These are phyloP conservation scores for Diplolepis rosae DNA, from an alignment of 2,888 invertebrate species.

Conservation along the genomic window DNA sequence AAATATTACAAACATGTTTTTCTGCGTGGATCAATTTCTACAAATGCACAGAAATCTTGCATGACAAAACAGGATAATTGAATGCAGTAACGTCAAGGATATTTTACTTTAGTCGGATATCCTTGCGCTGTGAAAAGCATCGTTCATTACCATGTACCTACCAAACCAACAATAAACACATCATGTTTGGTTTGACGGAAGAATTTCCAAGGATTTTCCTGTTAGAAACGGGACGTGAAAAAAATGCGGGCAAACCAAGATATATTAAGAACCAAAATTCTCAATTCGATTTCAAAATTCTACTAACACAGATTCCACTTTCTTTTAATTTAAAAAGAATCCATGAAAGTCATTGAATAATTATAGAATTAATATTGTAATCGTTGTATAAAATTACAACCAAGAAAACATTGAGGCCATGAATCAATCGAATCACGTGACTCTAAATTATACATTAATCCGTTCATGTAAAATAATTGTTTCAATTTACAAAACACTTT, in stretches of 20 bases:
- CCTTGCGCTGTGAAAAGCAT: background rate
- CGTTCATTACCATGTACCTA: constrained; percentile 1
- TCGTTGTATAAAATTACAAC: too few relatives aligned
- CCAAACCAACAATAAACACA: constrained; percentile 4
- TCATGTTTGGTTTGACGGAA: background rate
- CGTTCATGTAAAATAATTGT: too few relatives aligned
- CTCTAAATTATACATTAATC: too few relatives aligned
- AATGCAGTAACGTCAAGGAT: constrained; percentile 5
- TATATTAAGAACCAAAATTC: background rate
- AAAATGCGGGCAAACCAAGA: constrained; percentile 2
- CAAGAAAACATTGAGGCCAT: too few relatives aligned
- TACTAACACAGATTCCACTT: too few relatives aligned
- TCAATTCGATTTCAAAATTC: background rate
- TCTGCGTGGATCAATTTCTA: too few relatives aligned
- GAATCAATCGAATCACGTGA: too few relatives aligned
- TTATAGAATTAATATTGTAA: too few relatives aligned
- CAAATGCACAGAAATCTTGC: background rate
- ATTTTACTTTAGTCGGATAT: background rate
- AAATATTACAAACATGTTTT: too few relatives aligned
- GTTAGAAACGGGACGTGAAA: background rate
- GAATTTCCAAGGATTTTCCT: constrained; percentile 3
- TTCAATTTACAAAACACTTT: too few relatives aligned
- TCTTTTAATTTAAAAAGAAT: too few relatives aligned
- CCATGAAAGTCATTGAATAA: too few relatives aligned
- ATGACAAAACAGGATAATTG: background rate